Conservation (phyloP, 2,888 invertebrate genomes). For the Ornithoptera priamus region DNA sequence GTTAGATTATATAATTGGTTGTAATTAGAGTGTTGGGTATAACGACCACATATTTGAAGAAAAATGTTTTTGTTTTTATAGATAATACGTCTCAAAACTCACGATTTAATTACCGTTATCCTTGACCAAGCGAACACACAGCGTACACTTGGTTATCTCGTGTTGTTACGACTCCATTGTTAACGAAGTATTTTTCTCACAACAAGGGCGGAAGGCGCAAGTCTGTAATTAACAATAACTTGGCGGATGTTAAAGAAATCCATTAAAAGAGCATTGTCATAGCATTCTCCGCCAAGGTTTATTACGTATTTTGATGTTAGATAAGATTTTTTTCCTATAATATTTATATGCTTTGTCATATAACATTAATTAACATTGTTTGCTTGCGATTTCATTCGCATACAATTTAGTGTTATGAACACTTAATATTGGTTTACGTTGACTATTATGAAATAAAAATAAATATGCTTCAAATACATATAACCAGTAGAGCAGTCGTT, state of each 20-base stretch:
- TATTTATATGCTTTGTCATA: background rate
- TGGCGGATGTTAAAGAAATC: constrained; percentile 44
- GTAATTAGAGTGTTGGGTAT: background rate
- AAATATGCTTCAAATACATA: too few species aligned
- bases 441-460: too few species aligned
- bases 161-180: constrained; percentile 56
- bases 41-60: background rate
- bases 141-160: constrained; percentile 49
- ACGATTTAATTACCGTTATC: constrained; percentile 34
- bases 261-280: constrained; percentile 49
- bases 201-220: constrained; percentile 55
- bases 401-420: too few species aligned
- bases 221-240: constrained; percentile 52
- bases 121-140: constrained; percentile 54
- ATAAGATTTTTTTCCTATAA: constrained; percentile 28
- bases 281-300: constrained; percentile 47
- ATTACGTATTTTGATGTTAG: constrained; percentile 44
- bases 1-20: too few species aligned
- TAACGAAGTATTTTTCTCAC: constrained; percentile 46
- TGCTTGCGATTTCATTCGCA: constrained; percentile 1
- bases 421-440: background rate
- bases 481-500: too few species aligned
- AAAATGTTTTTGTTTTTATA: background rate
- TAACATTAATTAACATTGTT: constrained; percentile 7
- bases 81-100: background rate